Conservation (phyloP, 2,888 invertebrate genomes). For the Philopedon plagiatum region DNA sequence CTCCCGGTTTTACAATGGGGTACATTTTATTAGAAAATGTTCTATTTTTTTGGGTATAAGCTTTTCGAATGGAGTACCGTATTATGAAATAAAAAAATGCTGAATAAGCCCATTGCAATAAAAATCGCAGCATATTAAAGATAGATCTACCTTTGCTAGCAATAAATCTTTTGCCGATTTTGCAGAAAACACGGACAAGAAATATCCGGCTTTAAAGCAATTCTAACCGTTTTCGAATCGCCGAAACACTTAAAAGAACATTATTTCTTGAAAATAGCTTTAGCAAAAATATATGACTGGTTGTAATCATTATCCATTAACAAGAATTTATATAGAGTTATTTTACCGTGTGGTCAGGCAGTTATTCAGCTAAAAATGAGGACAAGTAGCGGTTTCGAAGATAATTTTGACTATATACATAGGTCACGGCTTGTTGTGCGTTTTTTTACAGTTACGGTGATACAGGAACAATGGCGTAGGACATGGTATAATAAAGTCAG, state of each 20-base stretch:
- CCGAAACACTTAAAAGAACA: background rate
- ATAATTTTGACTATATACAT: slow-evolving; percentile 56
- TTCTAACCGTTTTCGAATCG: too few species aligned
- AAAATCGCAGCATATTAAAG: too few species aligned
- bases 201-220: background rate
- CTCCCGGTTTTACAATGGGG: too few species aligned
- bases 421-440: slow-evolving; percentile 46
- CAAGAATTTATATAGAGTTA: slow-evolving; percentile 37
- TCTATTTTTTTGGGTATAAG: too few species aligned
- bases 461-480: slow-evolving; percentile 18
- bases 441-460: slow-evolving; percentile 52
- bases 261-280: background rate
- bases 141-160: too few species aligned
- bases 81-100: too few species aligned
- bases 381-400: slow-evolving; percentile 58
- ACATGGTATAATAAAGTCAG: background rate
- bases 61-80: too few species aligned
- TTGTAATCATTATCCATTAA: slow-evolving; percentile 31
- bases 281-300: slow-evolving; percentile 10
- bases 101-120: too few species aligned
- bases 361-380: slow-evolving; percentile 56
- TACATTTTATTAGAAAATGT: too few species aligned
- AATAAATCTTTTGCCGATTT: too few species aligned
- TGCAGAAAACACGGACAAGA: too few species aligned
- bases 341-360: slow-evolving; percentile 42